These are phyloP conservation scores for Parnassius orleans DNA, from an alignment of 2,888 invertebrate genomes.

Conservation along the genomic window DNA sequence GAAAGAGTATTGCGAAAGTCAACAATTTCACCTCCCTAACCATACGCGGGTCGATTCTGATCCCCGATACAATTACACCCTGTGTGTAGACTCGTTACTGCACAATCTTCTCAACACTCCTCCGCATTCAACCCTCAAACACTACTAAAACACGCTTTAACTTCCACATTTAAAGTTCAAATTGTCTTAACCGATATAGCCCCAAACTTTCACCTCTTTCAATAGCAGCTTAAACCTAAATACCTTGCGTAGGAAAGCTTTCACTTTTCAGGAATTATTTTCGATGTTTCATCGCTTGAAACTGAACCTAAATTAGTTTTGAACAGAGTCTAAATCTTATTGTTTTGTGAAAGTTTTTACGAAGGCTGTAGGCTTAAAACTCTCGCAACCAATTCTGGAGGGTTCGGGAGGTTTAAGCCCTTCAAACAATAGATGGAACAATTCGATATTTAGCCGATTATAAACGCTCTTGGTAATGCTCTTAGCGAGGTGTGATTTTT, in stretches of 20 bases:
- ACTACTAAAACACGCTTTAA: slow-evolving; percentile 44
- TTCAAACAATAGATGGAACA: slow-evolving; percentile 76
- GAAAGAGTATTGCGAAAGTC: slow-evolving; percentile 34
- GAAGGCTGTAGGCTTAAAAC: slow-evolving; percentile 76
- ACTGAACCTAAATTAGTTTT: slow-evolving; percentile 44
- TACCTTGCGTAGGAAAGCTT: slow-evolving; percentile 78
- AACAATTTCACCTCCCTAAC: slow-evolving; percentile 52
- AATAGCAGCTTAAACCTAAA: slow-evolving; percentile 80
- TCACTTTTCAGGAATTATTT: slow-evolving; percentile 80
- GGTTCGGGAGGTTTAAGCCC: slow-evolving; percentile 66
- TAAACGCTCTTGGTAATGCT: slow-evolving; percentile 72
- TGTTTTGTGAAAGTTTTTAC: slow-evolving; percentile 52
- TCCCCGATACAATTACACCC: slow-evolving; percentile 79
- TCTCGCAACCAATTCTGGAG: slow-evolving; percentile 75
- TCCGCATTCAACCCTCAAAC: slow-evolving; percentile 34
- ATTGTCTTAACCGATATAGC: slow-evolving; percentile 40
- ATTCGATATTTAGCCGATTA: slow-evolving; percentile 80
- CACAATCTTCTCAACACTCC: slow-evolving; percentile 73
- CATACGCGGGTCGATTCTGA: slow-evolving; percentile 60
- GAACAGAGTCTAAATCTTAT: slow-evolving; percentile 46
- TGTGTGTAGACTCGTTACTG: slow-evolving; percentile 75
- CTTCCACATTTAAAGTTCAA: slow-evolving; percentile 39
- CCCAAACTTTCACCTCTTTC: slow-evolving; percentile 80
- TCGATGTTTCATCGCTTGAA: slow-evolving; percentile 38
- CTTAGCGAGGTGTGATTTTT: slow-evolving; percentile 76